Conservation (phyloP, 2,113 vertebrate genomes). For the Potamarius usumacintae region DNA sequence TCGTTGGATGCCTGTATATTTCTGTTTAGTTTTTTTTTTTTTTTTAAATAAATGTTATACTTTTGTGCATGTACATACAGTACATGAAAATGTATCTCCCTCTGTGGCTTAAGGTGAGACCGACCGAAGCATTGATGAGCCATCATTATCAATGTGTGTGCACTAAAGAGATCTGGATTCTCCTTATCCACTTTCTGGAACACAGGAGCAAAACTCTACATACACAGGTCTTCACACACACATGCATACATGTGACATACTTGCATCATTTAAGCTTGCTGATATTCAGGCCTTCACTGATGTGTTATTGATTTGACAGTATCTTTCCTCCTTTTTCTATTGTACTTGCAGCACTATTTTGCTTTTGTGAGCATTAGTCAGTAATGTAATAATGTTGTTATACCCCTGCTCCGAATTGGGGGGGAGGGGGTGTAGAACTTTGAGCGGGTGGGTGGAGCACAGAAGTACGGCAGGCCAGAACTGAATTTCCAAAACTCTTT, state of each 20-base stretch:
- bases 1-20: not conserved
- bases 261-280: not conserved
- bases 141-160: slow-evolving; percentile 82
- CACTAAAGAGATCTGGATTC: slow-evolving; percentile 89
- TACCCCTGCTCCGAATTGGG: no score
- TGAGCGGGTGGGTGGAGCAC: no score
- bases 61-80: not conserved
- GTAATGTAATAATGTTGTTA: not conserved
- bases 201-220: slow-evolving; percentile 81
- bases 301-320: not conserved
- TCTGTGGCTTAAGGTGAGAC: slow-evolving; percentile 77
- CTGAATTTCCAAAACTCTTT: no score
- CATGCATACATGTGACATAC: not conserved
- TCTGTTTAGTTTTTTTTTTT: not conserved
- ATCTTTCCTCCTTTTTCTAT: not conserved
- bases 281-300: not conserved
- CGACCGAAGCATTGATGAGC: slow-evolving; percentile 81
- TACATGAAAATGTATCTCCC: not conserved
- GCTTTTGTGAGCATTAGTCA: not conserved
- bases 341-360: not conserved
- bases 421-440: no score
- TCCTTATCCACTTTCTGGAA: slow-evolving; percentile 86
- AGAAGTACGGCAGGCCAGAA: no score
- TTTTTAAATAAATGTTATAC: not conserved
- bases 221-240: slow-evolving; percentile 77